Evolutionary conservation across 2,113 vertebrate genomes (phyloP).

Genomic region (Mionectes macconnelli): DNA sequence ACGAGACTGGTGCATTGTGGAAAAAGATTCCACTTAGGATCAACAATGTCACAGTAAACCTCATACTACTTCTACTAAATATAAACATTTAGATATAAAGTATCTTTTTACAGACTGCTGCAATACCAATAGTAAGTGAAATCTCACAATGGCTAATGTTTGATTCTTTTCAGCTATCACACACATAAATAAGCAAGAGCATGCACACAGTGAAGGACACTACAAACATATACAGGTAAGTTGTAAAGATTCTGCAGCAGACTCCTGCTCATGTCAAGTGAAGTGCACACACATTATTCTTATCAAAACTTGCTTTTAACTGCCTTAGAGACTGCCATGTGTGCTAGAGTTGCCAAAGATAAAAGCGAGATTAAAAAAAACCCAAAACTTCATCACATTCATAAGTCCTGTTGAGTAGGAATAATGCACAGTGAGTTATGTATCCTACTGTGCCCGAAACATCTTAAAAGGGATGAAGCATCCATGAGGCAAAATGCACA

Average conservation of each 20-base stretch:
- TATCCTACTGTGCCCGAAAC: neutral
- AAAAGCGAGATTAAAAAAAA: neutral
- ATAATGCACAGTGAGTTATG: neutral
- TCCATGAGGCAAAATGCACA: neutral
- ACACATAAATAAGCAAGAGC: neutral
- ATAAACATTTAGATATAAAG: neutral
- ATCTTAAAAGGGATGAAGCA: neutral
- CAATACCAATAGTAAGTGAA: neutral
- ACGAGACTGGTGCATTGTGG: neutral
- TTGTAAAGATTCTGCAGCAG: neutral
- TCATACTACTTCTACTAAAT: neutral
- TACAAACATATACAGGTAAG: neutral
- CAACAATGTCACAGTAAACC: neutral
- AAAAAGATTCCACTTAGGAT: neutral
- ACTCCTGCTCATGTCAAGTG: neutral
- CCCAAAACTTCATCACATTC: neutral
- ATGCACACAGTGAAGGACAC: neutral
- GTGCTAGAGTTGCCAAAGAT: neutral
- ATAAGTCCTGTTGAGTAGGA: neutral
- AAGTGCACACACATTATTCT: neutral
- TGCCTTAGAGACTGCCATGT: neutral
- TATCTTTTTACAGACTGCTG: neutral
- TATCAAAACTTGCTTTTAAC: neutral
- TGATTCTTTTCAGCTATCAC: conserved; percentile 12
- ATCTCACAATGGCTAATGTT: neutral